Evolutionary conservation across 2,888 invertebrate species (phyloP), one percentile per base, ranked within the genome.

Genomic region (Temnothorax rugatulus): DNA sequence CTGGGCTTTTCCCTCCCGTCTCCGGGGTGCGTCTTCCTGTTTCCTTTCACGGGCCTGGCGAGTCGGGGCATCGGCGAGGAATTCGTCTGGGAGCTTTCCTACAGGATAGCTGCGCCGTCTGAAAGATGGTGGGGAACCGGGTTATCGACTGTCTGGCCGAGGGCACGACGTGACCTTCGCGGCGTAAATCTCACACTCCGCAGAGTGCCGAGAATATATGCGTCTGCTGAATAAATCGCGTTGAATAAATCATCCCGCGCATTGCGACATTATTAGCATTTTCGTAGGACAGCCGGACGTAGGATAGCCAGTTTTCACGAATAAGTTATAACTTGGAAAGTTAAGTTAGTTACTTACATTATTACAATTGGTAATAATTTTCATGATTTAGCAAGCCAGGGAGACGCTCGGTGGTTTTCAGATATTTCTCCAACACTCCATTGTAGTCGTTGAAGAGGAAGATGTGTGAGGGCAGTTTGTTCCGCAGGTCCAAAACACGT

Each of bases 131-230:
- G 84, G 84, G 86, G 90, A 61, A 61, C 41, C 83, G 63, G 89
- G 86, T 90, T 90, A 90, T 90, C 87, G 89, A 90, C 90, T 90
- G 86, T 89, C 89, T 89, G 82, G 88, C 83, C 44, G 82, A 85
- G 87, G 81, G 84, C 82, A 83, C 54, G 52, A 50, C 74, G 81
- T 86, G 89, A 89, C 84, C 86, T 86, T 88, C 83, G 82, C 71
- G 77, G 82, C 41, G 64, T 76, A 82, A 83, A 54, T 50, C 63
- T 63, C n/a, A 25, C 50, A 38, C 50, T 63, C 15, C 29, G 44
- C 44, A 47, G 21, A 71, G 21, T 34, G 11, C 18, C 7, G 11
- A 73, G 71, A 7, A 41, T 57, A 21, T 63, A 75, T 47, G 75
- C 34, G 63, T 63, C 63, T 63, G 34, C 21, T 75, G 74, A 75